Conservation (phyloP, 2,113 vertebrate genomes). For the Dipodomys stephensi region DNA sequence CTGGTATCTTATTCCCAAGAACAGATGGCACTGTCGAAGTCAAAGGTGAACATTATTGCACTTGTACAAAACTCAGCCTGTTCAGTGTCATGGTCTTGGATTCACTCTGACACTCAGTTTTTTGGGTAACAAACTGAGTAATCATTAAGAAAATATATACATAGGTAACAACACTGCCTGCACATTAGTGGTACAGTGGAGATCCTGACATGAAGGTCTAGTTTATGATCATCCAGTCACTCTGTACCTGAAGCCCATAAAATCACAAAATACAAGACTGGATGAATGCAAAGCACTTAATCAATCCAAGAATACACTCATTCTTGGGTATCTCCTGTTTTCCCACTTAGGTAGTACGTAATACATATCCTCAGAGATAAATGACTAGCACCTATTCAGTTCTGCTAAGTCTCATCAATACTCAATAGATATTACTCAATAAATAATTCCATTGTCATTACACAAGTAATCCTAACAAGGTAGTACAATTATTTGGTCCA, state of each 20-base stretch:
- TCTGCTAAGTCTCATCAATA: background rate
- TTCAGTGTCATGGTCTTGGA: background rate
- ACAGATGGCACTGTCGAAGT: background rate
- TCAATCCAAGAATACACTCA: background rate
- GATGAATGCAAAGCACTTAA: background rate
- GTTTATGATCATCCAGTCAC: background rate
- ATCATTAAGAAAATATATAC: background rate
- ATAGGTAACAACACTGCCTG: background rate
- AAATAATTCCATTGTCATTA: background rate
- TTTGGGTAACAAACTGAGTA: background rate
- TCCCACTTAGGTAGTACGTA: background rate
- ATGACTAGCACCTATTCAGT: background rate
- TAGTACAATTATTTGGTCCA: background rate
- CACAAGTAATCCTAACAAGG: background rate
- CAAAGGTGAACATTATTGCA: background rate
- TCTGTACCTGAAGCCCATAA: background rate
- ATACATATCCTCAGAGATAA: background rate
- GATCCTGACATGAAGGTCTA: background rate
- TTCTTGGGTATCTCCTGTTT: background rate
- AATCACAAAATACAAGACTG: background rate
- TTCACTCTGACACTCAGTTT: background rate
- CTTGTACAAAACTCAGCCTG: background rate
- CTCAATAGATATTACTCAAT: background rate
- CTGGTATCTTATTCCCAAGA: background rate
- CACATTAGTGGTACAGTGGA: background rate